Conservation (phyloP, 2,888 invertebrate species). For the Nipponacmea schrenckii region DNA sequence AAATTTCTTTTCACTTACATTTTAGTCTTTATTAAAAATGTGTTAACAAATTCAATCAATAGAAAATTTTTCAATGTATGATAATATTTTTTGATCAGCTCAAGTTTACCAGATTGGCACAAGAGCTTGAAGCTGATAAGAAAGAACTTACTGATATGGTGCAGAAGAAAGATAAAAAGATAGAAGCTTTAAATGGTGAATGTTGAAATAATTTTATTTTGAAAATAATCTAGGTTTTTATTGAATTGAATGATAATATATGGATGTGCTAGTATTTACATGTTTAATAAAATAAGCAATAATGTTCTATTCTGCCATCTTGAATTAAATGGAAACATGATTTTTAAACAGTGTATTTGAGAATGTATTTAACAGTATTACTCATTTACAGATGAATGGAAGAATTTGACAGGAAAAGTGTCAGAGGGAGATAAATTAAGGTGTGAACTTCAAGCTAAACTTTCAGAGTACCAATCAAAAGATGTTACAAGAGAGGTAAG, state of each 20-base stretch:
- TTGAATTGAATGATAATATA: too few species aligned
- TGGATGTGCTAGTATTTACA: too few species aligned
- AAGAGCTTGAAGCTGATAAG: conserved; percentile 58
- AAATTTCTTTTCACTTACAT: too few species aligned
- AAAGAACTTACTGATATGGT: conserved; percentile 55
- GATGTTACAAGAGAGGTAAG: conserved; percentile 81
- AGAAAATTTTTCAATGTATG: too few species aligned
- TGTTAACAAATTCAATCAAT: too few species aligned
- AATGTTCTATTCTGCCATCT: too few species aligned
- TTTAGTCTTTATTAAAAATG: too few species aligned
- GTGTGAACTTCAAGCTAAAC: conserved; percentile 83
- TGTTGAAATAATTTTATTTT: background rate
- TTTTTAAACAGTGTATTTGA: background rate
- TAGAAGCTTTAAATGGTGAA: conserved; percentile 61
- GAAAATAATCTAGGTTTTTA: too few species aligned
- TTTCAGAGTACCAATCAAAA: conserved; percentile 84
- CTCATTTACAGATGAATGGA: conserved; percentile 28
- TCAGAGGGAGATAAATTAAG: conserved; percentile 81
- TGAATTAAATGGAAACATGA: background rate
- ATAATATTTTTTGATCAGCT: conserved; percentile 32
- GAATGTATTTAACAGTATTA: background rate
- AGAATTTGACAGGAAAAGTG: conserved; percentile 78
- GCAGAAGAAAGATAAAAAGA: conserved; percentile 59
- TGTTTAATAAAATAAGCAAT: too few species aligned
- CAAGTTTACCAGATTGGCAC: conserved; percentile 48